phyloP scores from a whole-genome alignment of 2,797 vertebrate species.

The Phoeniculus purpureus region DNA sequence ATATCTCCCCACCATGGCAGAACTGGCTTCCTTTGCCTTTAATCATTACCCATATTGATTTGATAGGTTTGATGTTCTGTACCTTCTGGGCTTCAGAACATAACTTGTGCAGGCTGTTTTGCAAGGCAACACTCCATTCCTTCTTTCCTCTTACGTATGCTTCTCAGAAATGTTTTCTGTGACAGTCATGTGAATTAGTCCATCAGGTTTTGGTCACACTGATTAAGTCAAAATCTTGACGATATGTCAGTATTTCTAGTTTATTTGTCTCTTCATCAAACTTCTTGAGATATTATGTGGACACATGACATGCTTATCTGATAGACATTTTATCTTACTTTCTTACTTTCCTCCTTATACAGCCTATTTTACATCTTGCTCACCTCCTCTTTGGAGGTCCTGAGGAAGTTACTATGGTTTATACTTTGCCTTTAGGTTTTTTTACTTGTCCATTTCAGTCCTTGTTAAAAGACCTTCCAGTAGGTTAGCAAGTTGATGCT shows the following conservation, averaged over 20 bases:
- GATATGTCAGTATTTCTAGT: background rate
- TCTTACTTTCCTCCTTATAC: background rate
- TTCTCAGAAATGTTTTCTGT: background rate
- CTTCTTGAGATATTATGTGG: background rate
- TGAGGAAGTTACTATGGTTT: background rate
- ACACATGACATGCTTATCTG: background rate
- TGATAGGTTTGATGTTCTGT: background rate
- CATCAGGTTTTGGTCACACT: background rate
- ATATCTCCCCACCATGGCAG: fast-evolving
- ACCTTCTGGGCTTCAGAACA: background rate
- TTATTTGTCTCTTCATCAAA: background rate
- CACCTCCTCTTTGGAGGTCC: background rate
- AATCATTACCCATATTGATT: background rate
- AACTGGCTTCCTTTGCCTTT: background rate
- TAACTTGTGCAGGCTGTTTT: background rate
- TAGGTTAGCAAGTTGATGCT: background rate
- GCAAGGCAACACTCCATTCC: background rate
- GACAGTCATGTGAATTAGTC: background rate
- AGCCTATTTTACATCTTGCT: background rate
- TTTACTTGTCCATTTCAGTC: background rate
- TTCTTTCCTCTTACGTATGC: background rate
- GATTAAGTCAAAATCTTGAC: background rate
- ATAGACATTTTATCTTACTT: background rate
- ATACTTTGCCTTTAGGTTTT: background rate
- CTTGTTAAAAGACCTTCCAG: background rate